Conservation (phyloP, 2,113 vertebrate species). For the Synchiropus splendidus region DNA sequence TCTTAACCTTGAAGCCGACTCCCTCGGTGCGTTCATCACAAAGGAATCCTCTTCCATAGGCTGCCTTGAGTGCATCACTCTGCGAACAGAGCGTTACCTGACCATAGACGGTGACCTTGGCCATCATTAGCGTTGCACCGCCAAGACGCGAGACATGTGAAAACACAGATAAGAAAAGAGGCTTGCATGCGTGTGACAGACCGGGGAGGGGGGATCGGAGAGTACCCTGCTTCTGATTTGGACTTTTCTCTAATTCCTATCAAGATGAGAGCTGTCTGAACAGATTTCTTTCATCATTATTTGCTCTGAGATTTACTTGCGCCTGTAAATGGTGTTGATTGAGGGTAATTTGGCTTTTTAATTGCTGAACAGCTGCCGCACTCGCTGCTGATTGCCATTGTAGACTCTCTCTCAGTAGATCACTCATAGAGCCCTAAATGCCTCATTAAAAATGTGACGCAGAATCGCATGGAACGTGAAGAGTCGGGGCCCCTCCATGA, state of each 20-base stretch:
- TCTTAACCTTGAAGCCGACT: too few species aligned
- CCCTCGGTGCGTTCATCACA: too few species aligned
- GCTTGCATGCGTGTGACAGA: slow-evolving; percentile 7
- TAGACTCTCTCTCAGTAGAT: slow-evolving; percentile 63
- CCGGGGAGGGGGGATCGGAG: slow-evolving; percentile 24
- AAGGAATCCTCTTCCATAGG: too few species aligned
- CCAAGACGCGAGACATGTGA: slow-evolving; percentile 18
- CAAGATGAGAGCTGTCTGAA: slow-evolving; percentile 65
- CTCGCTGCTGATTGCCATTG: slow-evolving; percentile 68
- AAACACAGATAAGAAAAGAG: slow-evolving; percentile 12
- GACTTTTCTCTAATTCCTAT: slow-evolving; percentile 60
- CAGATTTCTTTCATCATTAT: slow-evolving; percentile 66
- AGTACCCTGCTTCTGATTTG: slow-evolving; percentile 48
- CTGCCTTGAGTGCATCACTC: too few species aligned
- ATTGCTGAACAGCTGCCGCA: slow-evolving; percentile 70
- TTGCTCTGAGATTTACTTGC: slow-evolving; percentile 63
- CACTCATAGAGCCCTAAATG: slow-evolving; percentile 59
- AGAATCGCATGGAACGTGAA: slow-evolving; percentile 49
- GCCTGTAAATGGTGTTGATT: slow-evolving; percentile 71
- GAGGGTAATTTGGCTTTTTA: slow-evolving; percentile 73
- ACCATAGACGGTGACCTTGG: too few species aligned
- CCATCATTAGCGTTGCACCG: too few species aligned
- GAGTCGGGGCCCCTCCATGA: slow-evolving; percentile 40
- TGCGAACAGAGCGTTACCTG: too few species aligned
- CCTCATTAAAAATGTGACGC: slow-evolving; percentile 60